A percentile compares a stretch with the other conserved stretches of the same genome.
Conservation (phyloP, 2,888 invertebrate species). For the Neoscelio sp. region DNA sequence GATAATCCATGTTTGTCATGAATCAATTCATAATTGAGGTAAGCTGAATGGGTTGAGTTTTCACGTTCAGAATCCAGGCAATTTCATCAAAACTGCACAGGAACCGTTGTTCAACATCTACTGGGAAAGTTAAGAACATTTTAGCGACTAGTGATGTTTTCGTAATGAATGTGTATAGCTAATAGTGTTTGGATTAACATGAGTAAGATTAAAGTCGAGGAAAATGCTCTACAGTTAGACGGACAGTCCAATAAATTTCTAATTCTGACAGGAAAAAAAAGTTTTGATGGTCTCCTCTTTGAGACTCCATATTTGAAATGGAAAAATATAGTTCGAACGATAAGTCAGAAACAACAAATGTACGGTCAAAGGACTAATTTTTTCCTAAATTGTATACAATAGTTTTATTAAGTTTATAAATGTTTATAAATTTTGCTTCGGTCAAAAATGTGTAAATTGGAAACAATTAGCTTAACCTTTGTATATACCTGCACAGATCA, state of each 20-base stretch:
- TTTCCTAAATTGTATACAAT: too few species aligned
- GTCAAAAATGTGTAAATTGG: too few species aligned
- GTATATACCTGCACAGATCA: too few species aligned
- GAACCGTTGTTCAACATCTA: conserved; percentile 1
- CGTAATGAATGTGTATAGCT: conserved; percentile 45
- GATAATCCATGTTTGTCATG: not conserved
- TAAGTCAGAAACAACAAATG: too few species aligned
- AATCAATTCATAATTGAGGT: conserved; percentile 18
- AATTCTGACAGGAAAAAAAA: conserved; percentile 17
- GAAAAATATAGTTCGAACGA: too few species aligned
- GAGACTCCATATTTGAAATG: too few species aligned
- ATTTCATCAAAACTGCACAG: conserved; percentile 29
- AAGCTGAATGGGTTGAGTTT: not conserved
- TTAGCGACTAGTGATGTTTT: conserved; percentile 58
- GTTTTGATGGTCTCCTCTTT: too few species aligned
- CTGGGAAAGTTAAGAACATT: conserved; percentile 55
- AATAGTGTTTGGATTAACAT: conserved; percentile 44
- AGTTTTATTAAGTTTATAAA: too few species aligned
- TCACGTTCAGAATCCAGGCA: conserved; percentile 12
- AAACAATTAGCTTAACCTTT: too few species aligned
- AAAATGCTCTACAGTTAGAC: conserved; percentile 33
- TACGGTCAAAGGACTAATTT: too few species aligned
- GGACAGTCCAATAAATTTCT: conserved; percentile 31
- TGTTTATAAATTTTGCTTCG: too few species aligned
- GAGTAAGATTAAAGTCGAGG: conserved; percentile 36